Base-by-base conservation (phyloP, 2,113 vertebrate species). In the Rafetus swinhoei region DNA sequence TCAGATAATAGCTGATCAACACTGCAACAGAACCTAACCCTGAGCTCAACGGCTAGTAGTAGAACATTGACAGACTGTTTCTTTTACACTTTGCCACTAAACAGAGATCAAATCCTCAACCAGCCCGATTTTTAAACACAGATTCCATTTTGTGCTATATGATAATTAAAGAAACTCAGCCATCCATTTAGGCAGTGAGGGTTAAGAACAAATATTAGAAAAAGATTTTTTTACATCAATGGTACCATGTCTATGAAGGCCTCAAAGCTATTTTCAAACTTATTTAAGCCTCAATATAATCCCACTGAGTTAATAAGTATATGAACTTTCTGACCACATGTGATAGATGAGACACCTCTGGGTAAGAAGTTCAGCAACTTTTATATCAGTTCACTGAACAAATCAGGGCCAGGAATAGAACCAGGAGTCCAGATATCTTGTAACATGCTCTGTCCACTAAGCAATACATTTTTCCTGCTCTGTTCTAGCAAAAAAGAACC, bases 381-480 rank as follows among this genome's bases (percentile, higher is more conserved):
- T 91, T 62, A 13, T 19, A 11, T 32, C 2, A 8, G 29, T 77
- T 92, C 25, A 6, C 50, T 52, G 22, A 76, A 77, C 39, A 86
- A 79, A 29, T 2, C 53, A 56, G 35, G 53, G 35, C 21, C 5
- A 14, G 0, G 1, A 15, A 22, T 81, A 81, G 62, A 87, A 22
- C 5, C 0, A 79, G 9, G 45, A 74, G 88, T 22, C 8, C 45
- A 29, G n/a, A 22, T 85, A n/a, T 19, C 35, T 57, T 85, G 32
- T 6, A 1, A 24, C 27, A 3, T 4, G 56, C 56, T 21, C 0
- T 2, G 18, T 27, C 9, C 5, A 0, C 32, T 9, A 82, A 21
- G 50, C 52, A 55, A 4, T 16, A 81, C 85, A 14, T 77, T 90
- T 72, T 32, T 87, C 57, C 62, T 25, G 6, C 13, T 19, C 56